Base-by-base conservation (phyloP, 2,797 vertebrate genomes). In the Pachyuromys duprasi region DNA sequence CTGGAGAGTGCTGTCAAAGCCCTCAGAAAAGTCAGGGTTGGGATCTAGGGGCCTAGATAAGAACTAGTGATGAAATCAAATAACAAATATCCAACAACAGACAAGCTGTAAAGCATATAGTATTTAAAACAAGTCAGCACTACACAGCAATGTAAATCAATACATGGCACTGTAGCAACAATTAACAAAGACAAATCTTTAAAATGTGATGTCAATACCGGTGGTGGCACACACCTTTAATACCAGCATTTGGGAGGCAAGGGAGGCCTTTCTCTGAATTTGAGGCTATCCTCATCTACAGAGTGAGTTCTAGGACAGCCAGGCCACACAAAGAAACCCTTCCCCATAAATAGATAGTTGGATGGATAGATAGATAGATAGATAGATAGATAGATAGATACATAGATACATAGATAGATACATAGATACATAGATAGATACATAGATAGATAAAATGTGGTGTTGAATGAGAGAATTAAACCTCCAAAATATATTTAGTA, bases 81-180 rank as follows among this genome's bases (percentile, higher is more conserved):
- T 45, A 91, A 78, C 22, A 79, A 91, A 86, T 75, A 93, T 72
- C 36, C 1, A 90, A 60, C n/a, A 88, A 18, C 67, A 89, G 28
- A 65, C 0, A 88, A 80, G 28, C 5, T 39, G 28, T 89, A 82
- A 42, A 17, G 11, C 28, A 63, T 12, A 45, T 31, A 91, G 63
- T 87, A 82, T 42, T 82, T 63, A 83, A 80, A 89, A 79, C 0
- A 28, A 63, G 1, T 89, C 60, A 89, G 86, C 75, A 26, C 8
- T n/a, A 7, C 24, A n/a, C 1, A 53, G 62, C 36, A 90, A 82
- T 42, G 24, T 28, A 18, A 63, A 42, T 45, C 80, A 82, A 83
- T 42, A 81, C 74, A 95, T 31, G 49, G 12, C 72, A 8, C 31
- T 31, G 39, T 5, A 42, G 33, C 24, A 53, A 82, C 15, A 90